These are phyloP conservation scores for Chionodraco myersi DNA, from an alignment of 2,113 vertebrate genomes.

Conservation along the genomic window DNA sequence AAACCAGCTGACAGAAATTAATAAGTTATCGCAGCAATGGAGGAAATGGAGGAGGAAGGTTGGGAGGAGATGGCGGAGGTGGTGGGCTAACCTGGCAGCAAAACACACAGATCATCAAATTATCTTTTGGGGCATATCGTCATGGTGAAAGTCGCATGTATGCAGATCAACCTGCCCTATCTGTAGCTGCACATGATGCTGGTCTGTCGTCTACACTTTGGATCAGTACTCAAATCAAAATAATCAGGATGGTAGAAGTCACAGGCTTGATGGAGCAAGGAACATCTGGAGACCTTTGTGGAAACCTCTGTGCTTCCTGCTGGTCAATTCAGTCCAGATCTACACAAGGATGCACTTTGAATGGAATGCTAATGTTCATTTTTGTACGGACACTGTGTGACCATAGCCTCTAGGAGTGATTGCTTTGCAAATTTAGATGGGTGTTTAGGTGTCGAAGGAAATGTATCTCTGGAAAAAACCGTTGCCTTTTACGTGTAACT, in stretches of 20 bases:
- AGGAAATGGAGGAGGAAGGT: conserved; percentile 53
- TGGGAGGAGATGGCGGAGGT: conserved; percentile 58
- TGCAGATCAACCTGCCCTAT: conserved; percentile 59
- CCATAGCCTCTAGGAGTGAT: no score
- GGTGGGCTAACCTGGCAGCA: conserved; percentile 83
- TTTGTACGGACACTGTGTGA: background rate
- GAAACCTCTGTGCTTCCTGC: conserved; percentile 1
- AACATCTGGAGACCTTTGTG: conserved; percentile 7
- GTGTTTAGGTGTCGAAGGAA: no score
- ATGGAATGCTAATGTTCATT: conserved; percentile 3
- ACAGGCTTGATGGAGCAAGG: background rate
- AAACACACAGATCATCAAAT: conserved; percentile 85
- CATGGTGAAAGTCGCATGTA: conserved; percentile 60
- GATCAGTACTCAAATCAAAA: conserved; percentile 32
- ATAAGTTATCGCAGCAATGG: conserved; percentile 85
- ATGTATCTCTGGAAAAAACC: no score
- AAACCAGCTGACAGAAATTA: conserved; percentile 86
- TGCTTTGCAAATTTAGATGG: no score
- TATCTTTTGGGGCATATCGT: conserved; percentile 77
- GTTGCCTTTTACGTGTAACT: background rate
- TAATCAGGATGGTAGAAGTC: background rate
- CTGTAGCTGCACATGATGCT: conserved; percentile 38
- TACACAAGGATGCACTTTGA: background rate
- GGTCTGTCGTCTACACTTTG: conserved; percentile 54
- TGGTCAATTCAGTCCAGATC: conserved; percentile 25